Evolutionary conservation across 2,797 vertebrate species (phyloP), one percentile per base, ranked within the genome.

Genomic region (Mus minutoides): DNA sequence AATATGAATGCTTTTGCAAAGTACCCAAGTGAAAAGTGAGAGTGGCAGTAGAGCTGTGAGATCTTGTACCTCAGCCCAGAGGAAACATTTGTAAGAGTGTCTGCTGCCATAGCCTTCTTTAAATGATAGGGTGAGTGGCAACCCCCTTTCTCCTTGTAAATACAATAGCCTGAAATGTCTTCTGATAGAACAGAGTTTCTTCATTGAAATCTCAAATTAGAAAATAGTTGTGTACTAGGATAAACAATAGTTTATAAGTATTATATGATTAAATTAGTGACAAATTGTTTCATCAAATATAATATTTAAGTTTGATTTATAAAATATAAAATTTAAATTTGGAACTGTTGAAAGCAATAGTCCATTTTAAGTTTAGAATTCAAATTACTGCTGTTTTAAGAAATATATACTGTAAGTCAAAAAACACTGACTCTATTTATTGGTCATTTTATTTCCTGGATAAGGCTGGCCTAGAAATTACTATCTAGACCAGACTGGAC

Each of bases 251-350:
- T 79, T 91, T 76, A 43, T 64, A 17, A 56, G 56, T 71, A 71
- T 56, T 77, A 80, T 73, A 69, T 77, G 89, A 52, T 64, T 78
- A 91, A n/a, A 78, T 84, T 37, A 78, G 56, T 87, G 64, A 91
- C 16, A 87, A 64, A 64, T 26, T 37, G 1, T 43, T 9, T 60
- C 29, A 80, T 58, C 34, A 94, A 92, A 58, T 11, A 71, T 76
- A 31, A 92, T 94, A n/a, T 67, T 77, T 93, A 46, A 92, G 82
- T 52, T 43, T 83, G 22, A 11, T 1, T 62, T 40, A 54, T n/a
- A 79, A 92, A 94, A 54, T 14, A 83, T 73, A 37, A 92, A 96
- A 31, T 75, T 78, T 88, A 56, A 92, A 84, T 49, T 40, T 88
- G 17, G 12, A 6, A 1, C 79, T 79, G 19, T 54, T 87, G 29